Evolutionary conservation across 2,888 invertebrate genomes (phyloP), one percentile per base, ranked within the genome.

Genomic region (Drosophila kuntzei): DNA sequence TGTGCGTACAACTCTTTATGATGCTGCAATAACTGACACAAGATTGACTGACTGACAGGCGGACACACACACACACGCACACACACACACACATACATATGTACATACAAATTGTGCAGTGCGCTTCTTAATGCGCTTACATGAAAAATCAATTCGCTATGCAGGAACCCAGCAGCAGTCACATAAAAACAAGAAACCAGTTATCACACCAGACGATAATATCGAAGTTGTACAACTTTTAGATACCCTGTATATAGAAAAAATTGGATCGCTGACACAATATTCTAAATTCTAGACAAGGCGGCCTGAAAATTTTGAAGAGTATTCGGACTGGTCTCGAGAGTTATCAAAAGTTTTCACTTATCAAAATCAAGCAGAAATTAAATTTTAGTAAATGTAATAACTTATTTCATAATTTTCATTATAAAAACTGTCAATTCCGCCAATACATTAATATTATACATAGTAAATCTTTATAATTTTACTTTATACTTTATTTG

Each of bases 121-220:
- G 49, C 44, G 66, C 64, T 61, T 46, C 58, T 67, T 83, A 83
- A 82, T 83, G 78, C 74, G 68, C 72, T 82, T 79, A 89, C 86
- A 86, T 63, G 89, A 71, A 89, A 86, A 89, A 79, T 75, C 86
- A 86, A 89, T 86, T 86, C 84, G 36, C 59, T 22, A 39, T 41
- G 51, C 58, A 61, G 57, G 57, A 43, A 36, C 47, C 20, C 44
- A 36, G 37, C 41, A 27, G 47, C 49, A 36, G 18, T 20, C 25
- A 18, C 41, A 67, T 37, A 58, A 53, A 57, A 54, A 41, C 25
- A 47, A 27, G 12, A 50, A 57, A 59, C 14, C 47, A 25, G 32
- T 39, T 29, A 49, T 29, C 20, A 29, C n/a, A 49, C 8, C 25
- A 11, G 20, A 20, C 32, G 32, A 36, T 4, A 5, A 51, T 12